A percentile compares a stretch with the other conserved stretches of the same genome.
Conservation (phyloP, 2,113 vertebrate genomes). For the Mesitornis unicolor region DNA sequence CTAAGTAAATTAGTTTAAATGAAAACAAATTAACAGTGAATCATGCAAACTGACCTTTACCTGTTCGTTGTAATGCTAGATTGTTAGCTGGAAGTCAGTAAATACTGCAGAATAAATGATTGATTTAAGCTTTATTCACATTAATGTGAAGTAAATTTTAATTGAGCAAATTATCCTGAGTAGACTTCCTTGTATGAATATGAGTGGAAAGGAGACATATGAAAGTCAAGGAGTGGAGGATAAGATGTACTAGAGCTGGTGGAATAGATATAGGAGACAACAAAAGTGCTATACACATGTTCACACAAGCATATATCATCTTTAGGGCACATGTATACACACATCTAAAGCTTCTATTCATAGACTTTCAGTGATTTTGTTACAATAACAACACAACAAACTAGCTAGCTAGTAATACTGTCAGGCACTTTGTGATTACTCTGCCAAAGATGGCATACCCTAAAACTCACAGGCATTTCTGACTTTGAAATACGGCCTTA, state of each 20-base stretch:
- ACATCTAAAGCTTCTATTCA: not conserved
- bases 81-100: constrained; percentile 11
- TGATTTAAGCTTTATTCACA: constrained; percentile 17
- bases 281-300: fast-evolving
- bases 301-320: fast-evolving
- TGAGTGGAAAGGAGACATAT: not conserved
- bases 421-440: not conserved
- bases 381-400: not conserved
- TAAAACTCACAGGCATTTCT: not conserved
- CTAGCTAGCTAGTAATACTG: not conserved
- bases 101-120: constrained; percentile 14
- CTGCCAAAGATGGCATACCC: not conserved
- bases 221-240: not conserved
- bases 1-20: constrained; percentile 40
- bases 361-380: not conserved
- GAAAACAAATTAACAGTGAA: constrained; percentile 46
- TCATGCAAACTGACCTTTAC: constrained; percentile 39
- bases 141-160: not conserved
- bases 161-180: not conserved
- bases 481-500: not conserved
- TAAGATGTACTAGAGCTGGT: not conserved
- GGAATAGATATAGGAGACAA: not conserved
- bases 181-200: not conserved
- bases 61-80: constrained; percentile 11
- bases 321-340: fast-evolving